Percentiles rank a stretch among this genome's conserved stretches.
Evolutionary conservation across 2,797 vertebrate species (phyloP).

Genomic region (Varecia variegata): DNA sequence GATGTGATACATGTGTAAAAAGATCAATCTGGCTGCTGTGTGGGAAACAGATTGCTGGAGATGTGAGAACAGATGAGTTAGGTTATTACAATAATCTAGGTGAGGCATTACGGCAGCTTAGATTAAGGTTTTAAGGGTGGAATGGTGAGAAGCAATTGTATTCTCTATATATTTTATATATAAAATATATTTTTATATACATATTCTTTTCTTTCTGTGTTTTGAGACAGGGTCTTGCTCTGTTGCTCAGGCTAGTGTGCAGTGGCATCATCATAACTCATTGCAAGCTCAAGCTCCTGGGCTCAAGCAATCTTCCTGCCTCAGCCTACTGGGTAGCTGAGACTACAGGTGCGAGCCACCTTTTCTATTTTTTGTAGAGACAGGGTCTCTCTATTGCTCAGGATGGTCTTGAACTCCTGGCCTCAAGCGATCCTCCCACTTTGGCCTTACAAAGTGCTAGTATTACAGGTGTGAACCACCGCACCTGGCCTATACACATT

Average conservation of each 20-base stretch:
- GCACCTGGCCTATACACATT: not conserved
- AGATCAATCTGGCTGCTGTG: not conserved
- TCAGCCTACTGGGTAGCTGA: not conserved
- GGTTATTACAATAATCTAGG: not conserved
- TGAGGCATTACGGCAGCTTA: not conserved
- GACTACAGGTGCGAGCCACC: not conserved
- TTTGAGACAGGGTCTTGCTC: not conserved
- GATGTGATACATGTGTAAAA: not conserved
- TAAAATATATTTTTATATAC: not conserved
- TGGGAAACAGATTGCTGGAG: not conserved
- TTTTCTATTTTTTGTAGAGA: not conserved
- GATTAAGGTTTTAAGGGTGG: not conserved
- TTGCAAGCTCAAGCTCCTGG: no score
- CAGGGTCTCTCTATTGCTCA: not conserved
- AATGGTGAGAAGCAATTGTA: not conserved
- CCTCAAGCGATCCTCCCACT: not conserved
- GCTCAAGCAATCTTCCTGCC: not conserved
- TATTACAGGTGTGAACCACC: not conserved
- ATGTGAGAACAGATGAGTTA: not conserved
- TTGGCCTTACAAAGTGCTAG: not conserved
- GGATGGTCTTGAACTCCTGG: not conserved
- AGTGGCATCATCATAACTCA: not conserved
- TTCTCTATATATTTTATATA: not conserved
- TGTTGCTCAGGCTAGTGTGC: not conserved
- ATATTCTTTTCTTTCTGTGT: not conserved